Base-by-base conservation (phyloP, 2,113 vertebrate species). In the Scolopax mira region DNA sequence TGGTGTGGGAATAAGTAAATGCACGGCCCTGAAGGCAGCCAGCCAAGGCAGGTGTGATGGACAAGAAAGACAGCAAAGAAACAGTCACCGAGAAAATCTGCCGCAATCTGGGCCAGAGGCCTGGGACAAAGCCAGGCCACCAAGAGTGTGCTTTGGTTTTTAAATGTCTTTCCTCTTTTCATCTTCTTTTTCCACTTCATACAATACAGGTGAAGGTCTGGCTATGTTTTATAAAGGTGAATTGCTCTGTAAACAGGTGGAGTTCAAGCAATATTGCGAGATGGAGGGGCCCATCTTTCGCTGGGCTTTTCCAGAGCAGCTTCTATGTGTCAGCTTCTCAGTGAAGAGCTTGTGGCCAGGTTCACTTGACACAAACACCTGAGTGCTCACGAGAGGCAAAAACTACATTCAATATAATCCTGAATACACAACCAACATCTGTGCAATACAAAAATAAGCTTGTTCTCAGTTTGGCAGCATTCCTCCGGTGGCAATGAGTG, bases 391-490 rank as follows among this genome's bases (percentile, higher is more conserved):
- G 33, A 44, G 37, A 25, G 13, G 44, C 7, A 37, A 37, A 69
- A 81, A 6, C 60, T 39, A 2, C 3, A 8, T 51, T 55, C 73
- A 41, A 3, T 0, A 0, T 58, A 46, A 48, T 18, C 0, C 0
- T 39, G 25, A 57, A 9, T 33, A 30, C 21, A 64, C 30, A 46
- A 8, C 17, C 15, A 42, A 25, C 21, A 33, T 25, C n/a, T 89
- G 10, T 33, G 27, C 0, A 3, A 60, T 18, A 54, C 6, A 33
- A 73, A 78, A 61, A 18, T 48, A 48, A 57, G 60, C 60, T 58
- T 51, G 25, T 62, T 88, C 72, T 69, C n/a, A 18, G 4, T 61
- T 75, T 28, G n/a, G n/a, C 31, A 55, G 13, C 41, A 7, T 58
- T 52, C 11, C 31, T 74, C n/a, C 21, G 30, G 62, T 72, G 71